Evolutionary conservation across 2,888 invertebrate species (phyloP), one percentile per base, ranked within the genome.

Genomic region (Cryptocephalus moraei): DNA sequence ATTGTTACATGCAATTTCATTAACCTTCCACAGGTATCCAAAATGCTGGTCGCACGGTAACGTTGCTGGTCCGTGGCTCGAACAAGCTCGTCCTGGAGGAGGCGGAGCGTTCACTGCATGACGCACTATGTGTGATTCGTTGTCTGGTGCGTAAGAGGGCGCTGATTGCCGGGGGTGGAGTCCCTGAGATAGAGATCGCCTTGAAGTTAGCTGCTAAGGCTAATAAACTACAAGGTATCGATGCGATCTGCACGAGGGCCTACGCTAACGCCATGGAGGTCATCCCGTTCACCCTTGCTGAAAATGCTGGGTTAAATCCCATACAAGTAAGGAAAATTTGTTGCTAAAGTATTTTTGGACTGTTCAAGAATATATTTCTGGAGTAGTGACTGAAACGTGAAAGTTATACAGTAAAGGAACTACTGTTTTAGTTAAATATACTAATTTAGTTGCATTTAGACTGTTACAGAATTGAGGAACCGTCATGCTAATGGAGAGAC

Each of bases 211-310:
- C 86, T 8, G 82, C 86, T 14, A 77, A 84, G 53, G 84, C 96
- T 0, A 83, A 92, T 62, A 82, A 85, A 1, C 79, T 92, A 36
- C 83, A 86, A 45, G 97, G 96, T 45, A 87, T 94, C 44, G 92
- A 94, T 67, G 91, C 94, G 50, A 96, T 97, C 71, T 96, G 96
- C 67, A 83, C 94, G 71, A 82, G 90, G 56, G 94, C 93, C 1
- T 99, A 88, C 73, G 93, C 97, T 1, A 91, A 95, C 68, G 95
- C 97, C 6, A 75, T 99, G 47, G 97, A 97, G 74, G 86, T 92
- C 14, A 86, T 94, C 63, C 93, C 93, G 12, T 88, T 84, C 55
- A 94, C 93, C 4, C 71, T 94, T 60, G 89, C 93, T 2, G 93
- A 93, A 71, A 93, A 93, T 75, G 88, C 89, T 33, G 72, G 72